phyloP scores from a whole-genome alignment of 2,797 vertebrate species.

The Rhinichthys osculus region DNA sequence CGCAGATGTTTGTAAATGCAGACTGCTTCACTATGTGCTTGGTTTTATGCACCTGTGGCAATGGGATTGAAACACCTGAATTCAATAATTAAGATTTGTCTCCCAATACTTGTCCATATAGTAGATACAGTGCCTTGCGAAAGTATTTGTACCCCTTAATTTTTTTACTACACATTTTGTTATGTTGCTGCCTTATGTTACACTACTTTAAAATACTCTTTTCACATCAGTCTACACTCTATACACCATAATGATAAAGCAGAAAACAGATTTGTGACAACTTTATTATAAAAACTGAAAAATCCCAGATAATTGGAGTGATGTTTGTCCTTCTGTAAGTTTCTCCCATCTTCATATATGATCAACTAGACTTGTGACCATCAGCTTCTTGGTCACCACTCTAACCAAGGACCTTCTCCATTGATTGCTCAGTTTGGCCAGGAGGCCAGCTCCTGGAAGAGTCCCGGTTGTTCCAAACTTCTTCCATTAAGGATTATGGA shows the following conservation, averaged over 20 bases:
- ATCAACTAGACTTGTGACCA: neutral
- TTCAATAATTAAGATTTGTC: neutral
- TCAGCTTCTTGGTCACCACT: neutral
- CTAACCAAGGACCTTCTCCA: neutral
- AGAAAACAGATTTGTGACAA: neutral
- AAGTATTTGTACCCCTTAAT: neutral
- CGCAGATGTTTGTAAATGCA: neutral
- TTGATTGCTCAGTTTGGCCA: neutral
- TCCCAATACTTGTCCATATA: neutral
- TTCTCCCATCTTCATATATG: neutral
- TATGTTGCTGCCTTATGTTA: too few species aligned
- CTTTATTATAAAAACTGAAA: neutral
- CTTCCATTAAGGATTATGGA: too few species aligned
- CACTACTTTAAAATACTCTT: too few species aligned
- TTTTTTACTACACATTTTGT: too few species aligned
- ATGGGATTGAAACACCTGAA: neutral
- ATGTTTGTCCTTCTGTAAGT: neutral
- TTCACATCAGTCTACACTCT: neutral
- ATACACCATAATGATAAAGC: neutral
- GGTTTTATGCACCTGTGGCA: neutral
- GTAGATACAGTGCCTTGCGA: neutral
- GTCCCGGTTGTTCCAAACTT: too few species aligned
- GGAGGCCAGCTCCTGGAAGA: too few species aligned
- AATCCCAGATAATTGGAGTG: neutral
- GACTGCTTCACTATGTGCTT: neutral